Evolutionary conservation across 2,888 invertebrate species (phyloP), one percentile per base, ranked within the genome.

Genomic region (Linnaemya tessellans): DNA sequence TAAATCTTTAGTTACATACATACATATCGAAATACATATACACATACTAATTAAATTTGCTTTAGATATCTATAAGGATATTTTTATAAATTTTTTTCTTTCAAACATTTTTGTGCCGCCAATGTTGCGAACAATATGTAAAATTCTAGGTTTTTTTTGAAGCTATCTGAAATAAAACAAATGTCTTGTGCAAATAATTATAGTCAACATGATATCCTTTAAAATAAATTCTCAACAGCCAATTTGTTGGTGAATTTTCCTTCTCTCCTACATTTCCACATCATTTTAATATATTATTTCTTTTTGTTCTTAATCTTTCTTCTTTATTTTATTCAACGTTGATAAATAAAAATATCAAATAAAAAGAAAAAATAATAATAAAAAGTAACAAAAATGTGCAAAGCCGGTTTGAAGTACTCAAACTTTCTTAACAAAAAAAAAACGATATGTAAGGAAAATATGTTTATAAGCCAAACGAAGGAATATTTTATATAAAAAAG

Each of bases 291-390:
- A 18, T 62, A 10, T 56, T 18, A 5, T 60, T 15, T 15, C 49
- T 43, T 41, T 11, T 62, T 30, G 35, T 41, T 70, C 7, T 30
- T 58, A 30, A 18, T 46, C 30, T 62, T 67, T 70, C 65, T 20
- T 70, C 58, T n/a, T 70, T 79, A 79, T 80, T 74, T 74, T 18
- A 74, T 56, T 75, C 25, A 65, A 80, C 11, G 73, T 80, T 86
- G 83, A 73, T 84, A 86, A 80, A 64, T 18, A 74, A 58, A 78
- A 70, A 86, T 86, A 84, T 83, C 80, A 86, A 86, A 79, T 79
- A 81, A 82, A 68, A 65, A 79, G 22, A 62, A 71, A 67, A 38
- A 15, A 22, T 46, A 67, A 41, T 70, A 75, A 79, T 20, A 70
- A 56, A 65, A 84, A 68, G 10, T 46, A 67, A 68, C 41, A 78